Percentiles rank a stretch among this genome's conserved stretches.
phyloP scores from a whole-genome alignment of 1,140 invertebrate genomes.

The Archivesica marissinica region DNA sequence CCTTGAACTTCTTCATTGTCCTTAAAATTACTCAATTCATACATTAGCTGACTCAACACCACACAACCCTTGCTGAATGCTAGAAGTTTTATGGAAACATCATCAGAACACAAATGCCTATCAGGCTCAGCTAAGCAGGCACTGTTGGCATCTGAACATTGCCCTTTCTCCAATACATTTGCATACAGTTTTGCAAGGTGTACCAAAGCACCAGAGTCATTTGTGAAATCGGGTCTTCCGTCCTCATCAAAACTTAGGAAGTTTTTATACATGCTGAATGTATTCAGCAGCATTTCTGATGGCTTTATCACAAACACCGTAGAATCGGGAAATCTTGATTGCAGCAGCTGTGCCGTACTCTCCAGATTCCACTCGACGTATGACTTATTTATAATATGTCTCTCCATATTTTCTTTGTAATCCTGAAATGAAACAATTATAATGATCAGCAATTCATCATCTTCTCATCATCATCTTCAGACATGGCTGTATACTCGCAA shows the following conservation, averaged over 20 bases:
- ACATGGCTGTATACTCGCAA: no score
- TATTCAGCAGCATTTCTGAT: constrained; percentile 90
- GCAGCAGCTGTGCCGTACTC: constrained; percentile 88
- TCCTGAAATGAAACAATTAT: constrained; percentile 88
- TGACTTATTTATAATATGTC: constrained; percentile 89
- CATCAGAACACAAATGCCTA: background rate
- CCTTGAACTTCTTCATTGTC: constrained; percentile 55
- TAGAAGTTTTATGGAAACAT: constrained; percentile 80
- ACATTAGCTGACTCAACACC: constrained; percentile 94
- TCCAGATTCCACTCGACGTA: constrained; percentile 92
- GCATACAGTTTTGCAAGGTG: constrained; percentile 85
- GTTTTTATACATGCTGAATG: constrained; percentile 94
- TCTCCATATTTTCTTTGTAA: constrained; percentile 91
- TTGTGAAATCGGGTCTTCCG: constrained; percentile 87
- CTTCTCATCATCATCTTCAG: no score
- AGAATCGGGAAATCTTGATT: constrained; percentile 88
- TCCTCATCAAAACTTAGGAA: constrained; percentile 90
- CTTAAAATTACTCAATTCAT: constrained; percentile 88
- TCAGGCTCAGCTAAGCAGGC: background rate
- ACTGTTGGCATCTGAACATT: constrained; percentile 14
- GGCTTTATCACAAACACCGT: constrained; percentile 91
- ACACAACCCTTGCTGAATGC: constrained; percentile 97
- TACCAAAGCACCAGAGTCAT: constrained; percentile 82
- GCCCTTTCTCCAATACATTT: background rate
- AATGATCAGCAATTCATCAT: no score